Evolutionary conservation across 2,113 vertebrate genomes (phyloP), one percentile per base, ranked within the genome.

Genomic region (Brachypodius melanocephalos): DNA sequence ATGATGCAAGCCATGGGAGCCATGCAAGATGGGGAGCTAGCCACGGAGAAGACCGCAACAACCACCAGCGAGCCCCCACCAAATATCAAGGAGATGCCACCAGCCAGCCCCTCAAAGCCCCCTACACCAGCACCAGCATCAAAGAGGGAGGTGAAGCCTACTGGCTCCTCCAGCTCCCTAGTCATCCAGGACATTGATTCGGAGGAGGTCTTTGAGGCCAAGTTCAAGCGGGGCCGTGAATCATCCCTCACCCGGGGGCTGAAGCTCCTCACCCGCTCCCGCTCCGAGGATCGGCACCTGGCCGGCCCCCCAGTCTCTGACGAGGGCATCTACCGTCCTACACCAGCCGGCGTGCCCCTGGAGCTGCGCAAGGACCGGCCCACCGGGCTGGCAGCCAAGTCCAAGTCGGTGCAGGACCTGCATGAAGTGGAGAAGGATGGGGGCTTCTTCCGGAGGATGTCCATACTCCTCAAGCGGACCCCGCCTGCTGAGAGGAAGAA

Each of bases 361-460:
- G 98, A 99, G 97, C 96, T 99, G 36, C 95, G 94, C 66, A 97
- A 89, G 77, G 97, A 96, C 65, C 94, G 83, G 36, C 83, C 98
- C n/a, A 93, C 97, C 0, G 97, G 97, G 78, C 92, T 98, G 55
- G 97, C 96, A 16, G 98, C 98, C 93, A 99, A 99, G 93, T 99
- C 99, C n/a, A 99, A 98, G 93, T 99, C 99, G 0, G 99, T 99
- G 84, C 99, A 98, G 95, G 99, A 99, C 95, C 98, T 99, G 63
- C 98, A 98, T 6, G 98, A 99, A 91, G 98, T 98, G 86, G 97
- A 98, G 77, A 99, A 98, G 92, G 99, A 99, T 72, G 97, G 98
- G 21, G 97, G 99, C 72, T 99, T 99, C 45, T 98, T 99, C 95
- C 98, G 98, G 91, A 98, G 99, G 88, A 98, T 99, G 57, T 98